Evolutionary conservation across 2,888 invertebrate species (phyloP), one percentile per base, ranked within the genome.

Genomic region (Tolmerus cingulatus): DNA sequence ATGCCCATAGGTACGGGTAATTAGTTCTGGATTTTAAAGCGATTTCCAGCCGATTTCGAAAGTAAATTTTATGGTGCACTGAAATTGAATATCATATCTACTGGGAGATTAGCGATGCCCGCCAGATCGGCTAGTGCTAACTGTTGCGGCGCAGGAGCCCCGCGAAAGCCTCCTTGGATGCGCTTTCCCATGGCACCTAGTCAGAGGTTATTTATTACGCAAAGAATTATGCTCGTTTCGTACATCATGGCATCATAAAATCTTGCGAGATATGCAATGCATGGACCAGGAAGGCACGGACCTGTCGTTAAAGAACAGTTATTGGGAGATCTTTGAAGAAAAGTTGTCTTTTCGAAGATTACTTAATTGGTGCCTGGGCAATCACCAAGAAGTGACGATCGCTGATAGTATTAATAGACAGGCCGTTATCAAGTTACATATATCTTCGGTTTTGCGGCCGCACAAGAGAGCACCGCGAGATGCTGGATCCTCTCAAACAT

Each of bases 261-360:
- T 66, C 66, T 34, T 34, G 57, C 27, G 16, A 55, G 43, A 23
- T 51, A 40, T 78, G 66, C 23, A 23, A n/a, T 82, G 19, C 9
- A 51, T 51, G 23, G n/a, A 40, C 57, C 19, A n/a, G 66, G 82
- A 66, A 37, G 40, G 57, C 37, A 57, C 14, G 37, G 19, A 82
- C 23, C 57, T 57, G 66, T 51, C 82, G 19, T 82, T 66, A 82
- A 82, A 57, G n/a, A 82, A 82, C 82, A 82, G 82, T 57, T 82
- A 82, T 23, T 16, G 55, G 43, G 14, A 46, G 55, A n/a, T 66
- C 16, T 66, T 57, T 82, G 55, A 57, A 16, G 57, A 27, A 82
- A 82, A 37, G 57, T 57, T 55, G 55, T 19, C 37, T 82, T 37
- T 51, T 37, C 14, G 82, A 37, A 57, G 19, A 82, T 30, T 14